These are phyloP conservation scores for Macaria notata DNA, from an alignment of 2,888 invertebrate genomes.

Conservation along the genomic window DNA sequence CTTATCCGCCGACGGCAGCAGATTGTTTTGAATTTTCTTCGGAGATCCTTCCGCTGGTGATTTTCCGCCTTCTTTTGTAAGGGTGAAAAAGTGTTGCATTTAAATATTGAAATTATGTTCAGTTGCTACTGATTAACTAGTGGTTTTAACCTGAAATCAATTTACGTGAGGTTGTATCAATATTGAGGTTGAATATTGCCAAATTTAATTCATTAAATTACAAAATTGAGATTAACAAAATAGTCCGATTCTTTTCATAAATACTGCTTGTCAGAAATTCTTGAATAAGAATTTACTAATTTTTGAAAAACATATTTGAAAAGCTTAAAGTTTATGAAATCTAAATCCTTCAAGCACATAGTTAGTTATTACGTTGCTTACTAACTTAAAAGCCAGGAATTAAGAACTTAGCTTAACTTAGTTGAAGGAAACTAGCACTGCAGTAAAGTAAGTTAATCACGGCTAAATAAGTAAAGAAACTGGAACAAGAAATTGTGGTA, in stretches of 20 bases:
- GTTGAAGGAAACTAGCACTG: constrained; percentile 20
- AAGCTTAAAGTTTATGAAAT: constrained; percentile 34
- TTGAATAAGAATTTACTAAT: background rate
- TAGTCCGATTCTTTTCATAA: too few species aligned
- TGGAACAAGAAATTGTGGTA: constrained; percentile 4
- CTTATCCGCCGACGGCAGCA: constrained; percentile 49
- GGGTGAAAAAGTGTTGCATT: constrained; percentile 35
- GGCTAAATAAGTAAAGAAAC: constrained; percentile 10
- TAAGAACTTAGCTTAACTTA: constrained; percentile 15
- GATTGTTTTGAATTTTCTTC: constrained; percentile 62
- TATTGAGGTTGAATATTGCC: too few species aligned
- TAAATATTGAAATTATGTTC: constrained; percentile 43
- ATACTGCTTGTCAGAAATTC: background rate
- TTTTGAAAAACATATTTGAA: background rate
- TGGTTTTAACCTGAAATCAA: too few species aligned
- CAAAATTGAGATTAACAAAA: too few species aligned
- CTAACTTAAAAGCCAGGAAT: constrained; percentile 10
- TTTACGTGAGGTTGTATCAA: too few species aligned
- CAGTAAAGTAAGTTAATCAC: constrained; percentile 23
- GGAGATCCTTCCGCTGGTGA: constrained; percentile 39
- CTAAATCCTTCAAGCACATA: background rate
- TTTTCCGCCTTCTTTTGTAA: constrained; percentile 44
- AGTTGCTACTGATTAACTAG: too few species aligned
- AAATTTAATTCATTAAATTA: too few species aligned
- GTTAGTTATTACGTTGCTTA: constrained; percentile 2